Base-by-base conservation (phyloP, 2,797 vertebrate genomes). In the Sylvilagus floridanus region DNA sequence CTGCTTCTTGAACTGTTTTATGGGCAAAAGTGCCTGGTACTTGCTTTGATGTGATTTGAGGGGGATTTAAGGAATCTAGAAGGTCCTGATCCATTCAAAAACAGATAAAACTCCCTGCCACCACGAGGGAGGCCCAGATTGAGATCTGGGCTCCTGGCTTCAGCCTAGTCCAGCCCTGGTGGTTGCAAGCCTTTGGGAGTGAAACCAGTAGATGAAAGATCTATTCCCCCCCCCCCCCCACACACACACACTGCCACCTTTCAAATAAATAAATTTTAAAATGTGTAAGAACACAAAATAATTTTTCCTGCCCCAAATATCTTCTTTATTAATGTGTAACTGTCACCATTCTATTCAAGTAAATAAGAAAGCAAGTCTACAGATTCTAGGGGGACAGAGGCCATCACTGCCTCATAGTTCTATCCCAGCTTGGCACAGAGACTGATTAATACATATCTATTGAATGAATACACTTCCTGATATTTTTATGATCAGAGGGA, bases 221-320 rank as follows among this genome's bases (percentile, higher is more conserved):
- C 54, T 16, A 57, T 57, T 21, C 19, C 19, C 54, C 4, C 6
- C 54, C 19, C 19, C 54, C 4, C 6, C 54, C 4, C 12, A 16
- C 54, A 14, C 54, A 14, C 13, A 13, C 19, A 5, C 19, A 16
- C 54, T 6, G 16, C 54, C 19, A 57, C 54, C 54, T 57, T 57
- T 57, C 19, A 57, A 57, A 17, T 57, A 57, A 57, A 57, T 57
- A 16, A 57, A 57, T 57, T 57, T 57, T 3, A 57, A 47, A 47
- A 47, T 47, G 42, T 47, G 42, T 47, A 47, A 47, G 42, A 47
- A 47, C 7, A 47, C 42, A 28, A 68, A 77, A n/a, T 65, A 12
- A 50, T 69, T 60, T 85, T 89, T 77, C 57, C 78, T 92, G 13
- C 72, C 63, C 66, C 16, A 87, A 95, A 72, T 88, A 96, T 42